These are phyloP conservation scores for Phrynocephalus guinanensis DNA, from an alignment of 2,797 vertebrate genomes.

Conservation along the genomic window DNA sequence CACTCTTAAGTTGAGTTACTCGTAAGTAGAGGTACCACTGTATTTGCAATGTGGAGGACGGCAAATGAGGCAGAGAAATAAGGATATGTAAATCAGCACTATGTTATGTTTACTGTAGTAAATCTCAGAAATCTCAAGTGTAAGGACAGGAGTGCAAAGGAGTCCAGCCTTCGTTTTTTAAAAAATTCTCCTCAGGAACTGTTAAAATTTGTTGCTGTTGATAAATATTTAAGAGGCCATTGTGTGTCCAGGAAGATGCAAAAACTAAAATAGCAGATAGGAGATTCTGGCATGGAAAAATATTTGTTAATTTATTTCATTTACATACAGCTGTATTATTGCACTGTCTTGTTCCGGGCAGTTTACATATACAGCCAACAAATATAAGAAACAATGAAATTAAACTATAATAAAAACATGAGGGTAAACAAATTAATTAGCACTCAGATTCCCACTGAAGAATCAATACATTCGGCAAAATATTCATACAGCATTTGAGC, in stretches of 20 bases:
- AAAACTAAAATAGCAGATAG: not conserved
- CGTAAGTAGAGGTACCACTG: no score
- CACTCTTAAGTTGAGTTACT: no score
- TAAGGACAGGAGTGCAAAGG: not conserved
- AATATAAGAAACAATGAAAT: no score
- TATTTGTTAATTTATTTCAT: no score
- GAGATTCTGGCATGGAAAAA: not conserved
- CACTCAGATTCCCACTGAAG: not conserved
- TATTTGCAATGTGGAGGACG: constrained; percentile 5
- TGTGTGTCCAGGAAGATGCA: constrained; percentile 24
- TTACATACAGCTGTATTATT: no score
- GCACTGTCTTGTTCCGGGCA: no score
- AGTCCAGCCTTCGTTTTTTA: not conserved
- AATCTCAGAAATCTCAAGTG: not conserved
- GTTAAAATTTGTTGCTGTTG: constrained; percentile 8
- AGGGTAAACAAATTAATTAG: no score
- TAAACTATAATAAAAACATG: no score
- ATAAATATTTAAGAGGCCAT: constrained; percentile 3
- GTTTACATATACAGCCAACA: no score
- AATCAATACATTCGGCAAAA: not conserved
- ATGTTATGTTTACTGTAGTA: not conserved
- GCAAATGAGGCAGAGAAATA: not conserved
- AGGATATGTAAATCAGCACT: not conserved
- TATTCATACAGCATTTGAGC: not conserved
- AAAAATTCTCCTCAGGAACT: constrained; percentile 32